Base-by-base conservation (phyloP, 1,140 invertebrate genomes). In the Sitophilus oryzae region DNA sequence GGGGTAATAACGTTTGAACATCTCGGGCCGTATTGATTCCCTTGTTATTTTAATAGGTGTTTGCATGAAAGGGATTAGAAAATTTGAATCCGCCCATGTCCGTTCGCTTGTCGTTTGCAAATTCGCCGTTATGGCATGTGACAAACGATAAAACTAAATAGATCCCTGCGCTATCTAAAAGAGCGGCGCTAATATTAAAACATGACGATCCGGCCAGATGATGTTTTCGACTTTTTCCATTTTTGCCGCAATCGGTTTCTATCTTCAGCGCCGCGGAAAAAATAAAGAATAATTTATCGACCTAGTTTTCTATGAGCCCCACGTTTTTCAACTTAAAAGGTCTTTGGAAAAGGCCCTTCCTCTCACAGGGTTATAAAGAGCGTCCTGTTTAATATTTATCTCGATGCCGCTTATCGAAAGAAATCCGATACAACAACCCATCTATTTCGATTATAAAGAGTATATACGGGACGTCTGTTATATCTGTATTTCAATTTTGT, bases 251-350 rank as follows among this genome's bases (percentile, higher is more conserved):
- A 30, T 30, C 25, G 25, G 11, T 30, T 46, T 46, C 21, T 46
- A 11, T 46, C 21, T 23, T 4, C 21, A 9, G 14, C 22, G n/a
- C 44, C 16, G 8, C 16, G 23, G 44, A 46, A 46, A 46, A 46
- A 46, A 46, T 30, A 46, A 30, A 46, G 22, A 21, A 30, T 46
- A 46, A 46, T 46, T 46, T 46, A 46, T 46, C 22, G 44, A 30
- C 44, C 44, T 34, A 46, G 16, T 46, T 46, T 46, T 30, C 44
- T 46, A 46, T 46, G 44, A 46, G 30, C 44, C 30, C 16, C 44
- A 46, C 44, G 44, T 46, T 46, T 46, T 46, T 46, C 44, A 46
- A 46, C 22, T 46, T 46, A 46, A 46, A 30, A 46, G 44, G 23
- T 46, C 25, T 46, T 46, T 46, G 16, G 30, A 46, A 30, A 46